Conservation (phyloP, 2,888 invertebrate species). For the Nomada ruficornis region DNA sequence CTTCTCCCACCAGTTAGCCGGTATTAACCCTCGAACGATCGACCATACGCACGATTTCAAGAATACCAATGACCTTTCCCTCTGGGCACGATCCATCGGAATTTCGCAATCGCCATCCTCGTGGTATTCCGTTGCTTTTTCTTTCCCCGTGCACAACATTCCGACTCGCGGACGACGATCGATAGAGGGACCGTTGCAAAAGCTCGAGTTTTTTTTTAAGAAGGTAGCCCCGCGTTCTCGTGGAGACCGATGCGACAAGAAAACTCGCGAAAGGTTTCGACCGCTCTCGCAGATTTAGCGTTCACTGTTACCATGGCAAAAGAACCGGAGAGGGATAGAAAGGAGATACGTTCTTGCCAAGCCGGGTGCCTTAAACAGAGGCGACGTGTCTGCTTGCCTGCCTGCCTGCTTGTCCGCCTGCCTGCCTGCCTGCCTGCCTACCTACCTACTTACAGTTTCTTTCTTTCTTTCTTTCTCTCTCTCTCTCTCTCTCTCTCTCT, state of each 20-base stretch:
- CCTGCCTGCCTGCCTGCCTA: no score
- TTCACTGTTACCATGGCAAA: conserved; percentile 53
- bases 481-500: conserved; percentile 32
- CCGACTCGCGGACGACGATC: not conserved
- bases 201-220: not conserved
- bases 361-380: conserved; percentile 49
- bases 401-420: no score
- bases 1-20: conserved; percentile 63
- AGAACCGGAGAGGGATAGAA: conserved; percentile 54
- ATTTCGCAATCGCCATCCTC: conserved; percentile 44
- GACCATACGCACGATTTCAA: conserved; percentile 62
- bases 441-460: not conserved
- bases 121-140: not conserved
- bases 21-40: conserved; percentile 68
- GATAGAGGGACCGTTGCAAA: not conserved
- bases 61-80: conserved; percentile 66
- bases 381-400: conserved; percentile 56
- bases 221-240: not conserved
- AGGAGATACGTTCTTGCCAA: conserved; percentile 64
- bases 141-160: not conserved
- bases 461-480: conserved; percentile 29
- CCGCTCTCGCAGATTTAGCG: conserved; percentile 38
- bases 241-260: conserved; percentile 14
- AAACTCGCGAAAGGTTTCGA: conserved; percentile 28
- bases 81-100: conserved; percentile 37